Evolutionary conservation across 2,797 vertebrate species (phyloP), one percentile per base, ranked within the genome.

Genomic region (Cirrhinus mrigala): DNA sequence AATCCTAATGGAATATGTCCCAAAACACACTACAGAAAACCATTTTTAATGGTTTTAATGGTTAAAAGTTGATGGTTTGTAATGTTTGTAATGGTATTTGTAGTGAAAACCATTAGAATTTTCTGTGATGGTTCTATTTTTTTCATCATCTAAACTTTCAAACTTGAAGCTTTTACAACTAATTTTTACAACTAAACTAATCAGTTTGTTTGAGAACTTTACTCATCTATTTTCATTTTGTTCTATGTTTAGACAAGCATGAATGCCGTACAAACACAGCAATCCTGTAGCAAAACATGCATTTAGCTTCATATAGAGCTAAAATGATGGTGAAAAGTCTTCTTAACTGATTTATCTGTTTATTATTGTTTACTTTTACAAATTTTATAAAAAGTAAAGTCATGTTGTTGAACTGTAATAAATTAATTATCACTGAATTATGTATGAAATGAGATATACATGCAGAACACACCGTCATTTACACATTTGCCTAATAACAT

Each of bases 361-460:
- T 64, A 75, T 75, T 75, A 75, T 54, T 76, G 73, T 71, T 46
- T 71, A 46, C 40, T 71, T 71, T 71, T 12, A 46, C 6, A 15
- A 71, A n/a, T 71, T 40, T 40, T 66, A 66, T 22, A 22, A 40
- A 37, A 69, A 40, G 40, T 14, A 46, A 70, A 15, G 48, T 1
- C 4, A 52, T 29, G n/a, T 48, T 48, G 66, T 71, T 74, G 24
- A 50, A 52, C 40, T 70, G 68, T 44, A 37, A n/a, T n/a, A 70
- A 44, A 52, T 52, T 29, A 74, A 50, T 52, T 52, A 74, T 24
- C 24, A 52, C 71, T 29, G 71, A 74, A 24, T 50, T 50, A 50
- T 60, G 9, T 24, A 22, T 58, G 58, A 27, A 27, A 64, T 64
- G 6, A 6, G 10, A 6, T 60, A 60, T 22, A 10, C 20, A 58